phyloP scores from a whole-genome alignment of 2,797 vertebrate genomes.

The Ctenochaetus hawaiiensis region DNA sequence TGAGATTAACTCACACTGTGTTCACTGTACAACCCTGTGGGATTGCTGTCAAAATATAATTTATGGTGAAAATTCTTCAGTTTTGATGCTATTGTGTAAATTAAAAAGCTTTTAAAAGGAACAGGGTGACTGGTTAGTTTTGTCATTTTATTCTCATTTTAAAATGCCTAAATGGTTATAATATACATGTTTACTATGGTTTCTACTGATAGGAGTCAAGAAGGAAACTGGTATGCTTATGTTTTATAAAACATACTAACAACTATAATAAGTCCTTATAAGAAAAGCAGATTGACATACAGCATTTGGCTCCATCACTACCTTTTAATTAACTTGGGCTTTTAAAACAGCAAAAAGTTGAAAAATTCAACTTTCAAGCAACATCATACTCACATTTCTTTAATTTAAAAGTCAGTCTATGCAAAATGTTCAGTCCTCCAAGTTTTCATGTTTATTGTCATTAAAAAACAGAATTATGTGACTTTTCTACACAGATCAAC shows the following conservation, averaged over 20 bases:
- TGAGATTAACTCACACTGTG: slow-evolving; percentile 36
- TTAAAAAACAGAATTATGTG: neutral
- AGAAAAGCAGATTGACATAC: too few relatives aligned
- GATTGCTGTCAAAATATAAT: slow-evolving; percentile 23
- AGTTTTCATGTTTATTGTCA: too few relatives aligned
- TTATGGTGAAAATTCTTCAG: neutral
- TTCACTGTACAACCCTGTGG: slow-evolving; percentile 8
- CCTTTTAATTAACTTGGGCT: too few relatives aligned
- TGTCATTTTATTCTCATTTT: neutral
- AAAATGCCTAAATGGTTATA: too few relatives aligned
- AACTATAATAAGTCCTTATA: too few relatives aligned
- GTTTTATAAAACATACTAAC: neutral
- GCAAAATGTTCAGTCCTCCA: too few relatives aligned
- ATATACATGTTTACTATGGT: too few relatives aligned
- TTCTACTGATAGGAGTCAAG: neutral
- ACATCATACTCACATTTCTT: too few relatives aligned
- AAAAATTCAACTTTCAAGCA: too few relatives aligned
- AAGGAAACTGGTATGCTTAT: neutral
- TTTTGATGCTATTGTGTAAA: neutral
- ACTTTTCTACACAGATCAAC: neutral
- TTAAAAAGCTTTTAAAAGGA: neutral
- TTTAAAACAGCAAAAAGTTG: too few relatives aligned
- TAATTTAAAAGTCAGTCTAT: too few relatives aligned
- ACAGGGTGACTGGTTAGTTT: neutral
- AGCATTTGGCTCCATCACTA: too few relatives aligned